A percentile compares a stretch with the other conserved stretches of the same genome.
phyloP scores from a whole-genome alignment of 2,113 vertebrate genomes.

The Vidua macroura region DNA sequence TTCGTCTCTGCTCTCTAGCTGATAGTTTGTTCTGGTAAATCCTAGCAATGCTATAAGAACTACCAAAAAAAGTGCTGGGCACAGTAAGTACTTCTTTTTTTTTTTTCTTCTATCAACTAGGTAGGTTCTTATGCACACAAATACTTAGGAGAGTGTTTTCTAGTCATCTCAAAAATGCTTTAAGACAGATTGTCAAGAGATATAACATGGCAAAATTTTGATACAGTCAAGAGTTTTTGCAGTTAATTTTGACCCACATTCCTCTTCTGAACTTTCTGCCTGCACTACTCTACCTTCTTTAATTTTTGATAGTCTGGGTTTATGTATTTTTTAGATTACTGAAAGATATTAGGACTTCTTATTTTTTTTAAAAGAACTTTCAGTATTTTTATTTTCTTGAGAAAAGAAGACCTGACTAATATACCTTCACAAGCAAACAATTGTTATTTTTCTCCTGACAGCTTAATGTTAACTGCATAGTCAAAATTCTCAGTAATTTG shows the following conservation, averaged over 20 bases:
- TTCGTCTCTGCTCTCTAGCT: background rate
- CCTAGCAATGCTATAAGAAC: background rate
- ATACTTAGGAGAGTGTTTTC: background rate
- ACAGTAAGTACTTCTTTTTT: background rate
- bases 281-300: background rate
- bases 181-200: background rate
- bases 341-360: background rate
- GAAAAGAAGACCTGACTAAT: background rate
- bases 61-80: background rate
- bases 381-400: background rate
- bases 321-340: background rate
- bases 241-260: background rate
- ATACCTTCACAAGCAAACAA: background rate
- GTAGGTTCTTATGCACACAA: background rate
- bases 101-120: background rate
- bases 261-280: background rate
- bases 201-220: background rate
- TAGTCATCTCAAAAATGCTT: background rate
- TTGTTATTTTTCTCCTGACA: background rate
- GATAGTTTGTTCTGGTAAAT: background rate
- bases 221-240: background rate
- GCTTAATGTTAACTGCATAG: background rate
- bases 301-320: background rate
- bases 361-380: background rate
- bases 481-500: background rate